phyloP scores from a whole-genome alignment of 37 sponge, comb jelly and placozoan species.

The Spongilla lacustris region DNA sequence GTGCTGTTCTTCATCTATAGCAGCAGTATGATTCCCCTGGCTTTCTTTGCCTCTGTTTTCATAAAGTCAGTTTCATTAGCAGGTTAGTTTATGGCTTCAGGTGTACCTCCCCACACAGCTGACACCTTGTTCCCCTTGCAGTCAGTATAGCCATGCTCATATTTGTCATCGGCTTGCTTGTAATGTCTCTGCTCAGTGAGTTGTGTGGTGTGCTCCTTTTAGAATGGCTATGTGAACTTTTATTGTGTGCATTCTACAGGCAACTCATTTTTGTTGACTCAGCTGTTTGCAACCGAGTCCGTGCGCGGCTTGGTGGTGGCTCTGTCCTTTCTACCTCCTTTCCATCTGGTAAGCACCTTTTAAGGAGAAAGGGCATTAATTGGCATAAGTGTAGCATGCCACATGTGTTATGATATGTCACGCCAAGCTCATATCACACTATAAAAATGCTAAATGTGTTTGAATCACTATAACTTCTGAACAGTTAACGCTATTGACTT shows the following conservation, averaged over 20 bases:
- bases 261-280: constrained; percentile 64
- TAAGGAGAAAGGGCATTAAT: background rate
- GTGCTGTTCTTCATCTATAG: constrained; percentile 84
- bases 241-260: constrained; percentile 42
- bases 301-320: constrained; percentile 43
- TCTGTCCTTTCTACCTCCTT: constrained; percentile 80
- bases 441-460: no score
- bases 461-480: no score
- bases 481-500: no score
- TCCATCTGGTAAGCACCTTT: constrained; percentile 67
- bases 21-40: constrained; percentile 72
- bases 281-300: constrained; percentile 50
- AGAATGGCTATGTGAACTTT: no score
- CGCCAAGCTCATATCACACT: background rate
- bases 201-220: background rate
- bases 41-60: constrained; percentile 86
- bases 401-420: no score
- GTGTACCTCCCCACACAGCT: no score
- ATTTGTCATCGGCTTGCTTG: constrained; percentile 74
- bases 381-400: background rate
- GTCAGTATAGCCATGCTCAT: constrained; percentile 67
- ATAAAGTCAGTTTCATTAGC: constrained; percentile 67
- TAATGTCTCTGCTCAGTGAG: constrained; percentile 63
- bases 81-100: constrained; percentile 45
- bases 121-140: constrained; percentile 10